phyloP scores from a whole-genome alignment of 2,113 vertebrate genomes.

The Procapra przewalskii region DNA sequence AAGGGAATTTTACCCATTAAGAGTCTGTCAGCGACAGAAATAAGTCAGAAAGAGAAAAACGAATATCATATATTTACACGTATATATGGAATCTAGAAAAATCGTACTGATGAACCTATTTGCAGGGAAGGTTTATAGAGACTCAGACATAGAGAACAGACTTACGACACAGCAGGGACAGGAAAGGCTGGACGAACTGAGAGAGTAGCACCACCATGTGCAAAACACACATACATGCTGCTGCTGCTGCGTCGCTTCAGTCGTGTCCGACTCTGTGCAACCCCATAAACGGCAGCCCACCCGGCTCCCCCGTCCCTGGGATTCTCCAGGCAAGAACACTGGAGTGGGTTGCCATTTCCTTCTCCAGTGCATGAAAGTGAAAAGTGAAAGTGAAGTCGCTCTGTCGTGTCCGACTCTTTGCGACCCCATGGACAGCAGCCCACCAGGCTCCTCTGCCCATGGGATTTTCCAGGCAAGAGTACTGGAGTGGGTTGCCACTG shows the following conservation, averaged over 20 bases:
- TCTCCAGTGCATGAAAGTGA: too few species aligned
- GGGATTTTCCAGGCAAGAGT: too few species aligned
- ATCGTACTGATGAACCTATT: not conserved
- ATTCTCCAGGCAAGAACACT: too few species aligned
- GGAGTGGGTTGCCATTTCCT: too few species aligned
- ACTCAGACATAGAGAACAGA: not conserved
- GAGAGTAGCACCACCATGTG: not conserved
- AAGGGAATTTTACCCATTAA: not conserved
- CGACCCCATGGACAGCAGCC: too few species aligned
- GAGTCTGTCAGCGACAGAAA: not conserved
- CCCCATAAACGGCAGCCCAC: too few species aligned
- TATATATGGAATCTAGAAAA: not conserved
- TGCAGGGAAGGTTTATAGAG: not conserved
- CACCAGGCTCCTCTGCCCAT: too few species aligned
- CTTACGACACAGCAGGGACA: not conserved
- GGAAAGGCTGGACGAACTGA: not conserved
- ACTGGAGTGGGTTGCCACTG: too few species aligned
- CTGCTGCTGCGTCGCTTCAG: too few species aligned
- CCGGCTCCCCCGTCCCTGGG: too few species aligned
- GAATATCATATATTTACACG: not conserved
- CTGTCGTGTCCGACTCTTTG: rapidly evolving
- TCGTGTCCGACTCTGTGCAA: too few species aligned
- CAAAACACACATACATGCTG: not conserved
- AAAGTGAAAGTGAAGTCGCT: too few species aligned
- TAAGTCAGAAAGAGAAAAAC: not conserved